These are phyloP conservation scores for Cecidostiba fungosa DNA, from an alignment of 2,888 invertebrate species.

Conservation along the genomic window DNA sequence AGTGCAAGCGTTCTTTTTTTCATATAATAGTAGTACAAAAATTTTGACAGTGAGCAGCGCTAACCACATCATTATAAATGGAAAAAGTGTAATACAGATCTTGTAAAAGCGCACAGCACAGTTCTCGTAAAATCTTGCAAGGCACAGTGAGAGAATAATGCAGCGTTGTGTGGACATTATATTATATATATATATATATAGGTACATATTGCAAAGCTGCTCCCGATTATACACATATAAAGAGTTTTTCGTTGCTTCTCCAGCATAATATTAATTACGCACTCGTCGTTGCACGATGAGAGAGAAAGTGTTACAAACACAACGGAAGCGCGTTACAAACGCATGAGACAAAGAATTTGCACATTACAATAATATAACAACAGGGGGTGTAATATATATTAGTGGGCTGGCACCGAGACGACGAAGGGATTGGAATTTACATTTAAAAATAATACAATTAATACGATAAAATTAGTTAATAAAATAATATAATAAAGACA, in stretches of 20 bases:
- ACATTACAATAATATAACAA: not conserved
- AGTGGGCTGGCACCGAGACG: slow-evolving; percentile 55
- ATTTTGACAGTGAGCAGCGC: slow-evolving; percentile 14
- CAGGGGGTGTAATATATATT: not conserved
- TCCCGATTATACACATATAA: not conserved
- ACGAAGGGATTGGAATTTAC: slow-evolving; percentile 54
- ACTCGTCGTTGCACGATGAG: too few relatives aligned
- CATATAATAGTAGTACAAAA: not conserved
- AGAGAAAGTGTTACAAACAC: too few relatives aligned
- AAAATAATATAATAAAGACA: slow-evolving; percentile 40
- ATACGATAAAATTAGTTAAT: slow-evolving; percentile 62
- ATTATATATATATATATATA: slow-evolving; percentile 3
- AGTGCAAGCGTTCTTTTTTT: slow-evolving; percentile 19
- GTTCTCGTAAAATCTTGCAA: slow-evolving; percentile 37
- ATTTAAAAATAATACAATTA: slow-evolving; percentile 53
- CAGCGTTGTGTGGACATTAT: not conserved
- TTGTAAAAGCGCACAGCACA: not conserved
- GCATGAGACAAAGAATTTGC: not conserved
- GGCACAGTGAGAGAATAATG: slow-evolving; percentile 56
- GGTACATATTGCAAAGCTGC: slow-evolving; percentile 22
- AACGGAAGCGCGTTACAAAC: too few relatives aligned
- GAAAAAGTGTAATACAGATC: slow-evolving; percentile 17
- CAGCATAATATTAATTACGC: too few relatives aligned
- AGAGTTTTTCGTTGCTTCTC: slow-evolving; percentile 8
- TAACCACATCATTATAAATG: slow-evolving; percentile 21